Base-by-base conservation (phyloP, 2,113 vertebrate species). In the Gorsachius goisagi region DNA sequence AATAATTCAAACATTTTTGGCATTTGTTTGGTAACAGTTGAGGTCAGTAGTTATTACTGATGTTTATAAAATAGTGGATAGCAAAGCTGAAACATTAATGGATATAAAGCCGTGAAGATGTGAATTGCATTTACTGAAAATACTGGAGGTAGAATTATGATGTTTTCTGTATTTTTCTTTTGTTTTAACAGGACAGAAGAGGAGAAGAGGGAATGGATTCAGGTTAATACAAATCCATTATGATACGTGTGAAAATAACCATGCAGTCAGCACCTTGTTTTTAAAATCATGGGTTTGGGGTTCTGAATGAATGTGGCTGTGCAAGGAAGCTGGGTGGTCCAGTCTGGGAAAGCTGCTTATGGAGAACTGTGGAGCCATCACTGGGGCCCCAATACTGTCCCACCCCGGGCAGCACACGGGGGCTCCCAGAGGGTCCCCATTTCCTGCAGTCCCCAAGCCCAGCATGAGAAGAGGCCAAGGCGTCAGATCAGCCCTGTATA, bases 181-280 rank as follows among this genome's bases (percentile, higher is more conserved):
- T 98, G 33, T 88, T 93, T 98, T 96, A 93, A 80, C 91, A 99
- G 99, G 97, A 99, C 99, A 9, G 99, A 99, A 91, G 99, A 99
- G 56, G 99, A 99, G 95, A 99, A 99, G 93, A 98, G 98, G 96
- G 99, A 99, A 55, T 99, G 99, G 99, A 99, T 99, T 95, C 98
- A 99, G 98, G 99, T 98, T 95, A 98, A 94, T 91, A 73, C 55
- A 75, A 89, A 90, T n/a, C 56, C 73, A 27, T 79, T 92, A 15
- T 32, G 58, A 78, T 90, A 62, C 3, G 56, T 45, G 79, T 49
- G 27, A 60, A 50, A 76, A 20, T 39, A 30, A 28, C 32, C 22
- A 8, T 28, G 33, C 60, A 91, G 49, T n/a, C 74, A 81, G 47
- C 69, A 41, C 30, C 49, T 64, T 45, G 18, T 3, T 71, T 92